phyloP scores from a whole-genome alignment of 1,140 invertebrate species.

The Ceratosolen solmsi region DNA sequence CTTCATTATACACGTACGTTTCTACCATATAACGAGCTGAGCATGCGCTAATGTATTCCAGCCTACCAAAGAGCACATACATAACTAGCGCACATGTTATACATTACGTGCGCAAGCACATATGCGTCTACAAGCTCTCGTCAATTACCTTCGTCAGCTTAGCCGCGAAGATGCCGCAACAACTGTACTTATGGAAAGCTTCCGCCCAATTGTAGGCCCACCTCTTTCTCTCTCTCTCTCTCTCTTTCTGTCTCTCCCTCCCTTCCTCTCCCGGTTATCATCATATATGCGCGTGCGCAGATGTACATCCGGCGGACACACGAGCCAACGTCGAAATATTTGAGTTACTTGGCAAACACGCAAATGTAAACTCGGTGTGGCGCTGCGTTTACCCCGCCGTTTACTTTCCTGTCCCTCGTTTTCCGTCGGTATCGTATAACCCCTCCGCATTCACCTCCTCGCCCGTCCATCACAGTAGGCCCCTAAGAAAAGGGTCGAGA shows the following conservation, averaged over 20 bases:
- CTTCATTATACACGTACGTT: slow-evolving; percentile 3
- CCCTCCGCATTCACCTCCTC: not conserved
- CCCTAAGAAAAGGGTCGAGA: too few relatives aligned
- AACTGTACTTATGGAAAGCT: slow-evolving; percentile 18
- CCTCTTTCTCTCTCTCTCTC: too few relatives aligned
- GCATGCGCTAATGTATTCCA: slow-evolving; percentile 8
- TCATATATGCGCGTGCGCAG: slow-evolving; percentile 40
- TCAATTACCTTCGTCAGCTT: slow-evolving; percentile 25
- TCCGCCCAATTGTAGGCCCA: slow-evolving; percentile 4
- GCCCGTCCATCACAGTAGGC: not conserved
- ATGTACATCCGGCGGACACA: slow-evolving; percentile 58
- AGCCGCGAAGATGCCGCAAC: not conserved
- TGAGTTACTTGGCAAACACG: slow-evolving; percentile 73
- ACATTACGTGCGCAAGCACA: not conserved
- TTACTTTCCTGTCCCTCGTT: slow-evolving; percentile 68
- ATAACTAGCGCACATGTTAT: not conserved
- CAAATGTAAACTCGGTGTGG: slow-evolving; percentile 69
- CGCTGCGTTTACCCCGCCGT: slow-evolving; percentile 68
- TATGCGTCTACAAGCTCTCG: too few relatives aligned
- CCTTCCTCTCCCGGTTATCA: too few relatives aligned
- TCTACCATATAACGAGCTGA: not conserved
- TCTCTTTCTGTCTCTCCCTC: too few relatives aligned
- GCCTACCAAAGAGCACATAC: not conserved
- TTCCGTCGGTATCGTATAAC: not conserved
- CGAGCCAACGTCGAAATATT: slow-evolving; percentile 70